Evolutionary conservation across 2,888 invertebrate genomes (phyloP).

Genomic region (Aphodius sticticus): DNA sequence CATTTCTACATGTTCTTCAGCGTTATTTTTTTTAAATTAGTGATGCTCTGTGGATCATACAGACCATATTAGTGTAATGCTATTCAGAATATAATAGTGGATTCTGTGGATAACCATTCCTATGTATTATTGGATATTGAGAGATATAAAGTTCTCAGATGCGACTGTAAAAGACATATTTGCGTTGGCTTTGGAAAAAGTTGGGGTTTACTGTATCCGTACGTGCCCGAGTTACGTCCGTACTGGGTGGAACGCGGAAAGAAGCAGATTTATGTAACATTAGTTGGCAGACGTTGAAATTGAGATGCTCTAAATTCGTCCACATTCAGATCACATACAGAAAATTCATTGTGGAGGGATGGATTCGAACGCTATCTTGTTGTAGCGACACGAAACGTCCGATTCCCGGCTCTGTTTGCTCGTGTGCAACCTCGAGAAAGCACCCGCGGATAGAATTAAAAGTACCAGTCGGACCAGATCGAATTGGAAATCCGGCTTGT

Average conservation of each 20-base stretch:
- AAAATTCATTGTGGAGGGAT: constrained; percentile 30
- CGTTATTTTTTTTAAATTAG: too few species aligned
- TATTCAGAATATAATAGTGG: not conserved
- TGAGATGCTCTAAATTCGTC: constrained; percentile 28
- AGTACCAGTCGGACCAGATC: not conserved
- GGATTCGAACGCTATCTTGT: constrained; percentile 17
- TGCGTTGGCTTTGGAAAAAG: not conserved
- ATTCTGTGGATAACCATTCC: not conserved
- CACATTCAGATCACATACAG: constrained; percentile 30
- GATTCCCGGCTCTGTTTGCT: not conserved
- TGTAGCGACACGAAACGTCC: not conserved
- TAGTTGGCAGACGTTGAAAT: constrained; percentile 25
- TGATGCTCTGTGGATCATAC: too few species aligned
- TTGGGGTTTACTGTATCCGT: not conserved
- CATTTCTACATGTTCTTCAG: too few species aligned
- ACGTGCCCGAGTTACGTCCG: not conserved
- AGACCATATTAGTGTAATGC: too few species aligned
- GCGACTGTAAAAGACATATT: not conserved
- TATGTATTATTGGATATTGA: not conserved
- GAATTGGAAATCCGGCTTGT: not conserved
- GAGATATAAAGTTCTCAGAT: not conserved
- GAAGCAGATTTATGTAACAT: constrained; percentile 23
- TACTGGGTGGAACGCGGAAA: not conserved
- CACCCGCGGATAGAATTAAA: not conserved
- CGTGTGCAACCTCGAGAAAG: not conserved